Percentiles rank a stretch among this genome's conserved stretches.
phyloP scores from a whole-genome alignment of 2,888 invertebrate genomes.

The Hirtodrosophila confusa region DNA sequence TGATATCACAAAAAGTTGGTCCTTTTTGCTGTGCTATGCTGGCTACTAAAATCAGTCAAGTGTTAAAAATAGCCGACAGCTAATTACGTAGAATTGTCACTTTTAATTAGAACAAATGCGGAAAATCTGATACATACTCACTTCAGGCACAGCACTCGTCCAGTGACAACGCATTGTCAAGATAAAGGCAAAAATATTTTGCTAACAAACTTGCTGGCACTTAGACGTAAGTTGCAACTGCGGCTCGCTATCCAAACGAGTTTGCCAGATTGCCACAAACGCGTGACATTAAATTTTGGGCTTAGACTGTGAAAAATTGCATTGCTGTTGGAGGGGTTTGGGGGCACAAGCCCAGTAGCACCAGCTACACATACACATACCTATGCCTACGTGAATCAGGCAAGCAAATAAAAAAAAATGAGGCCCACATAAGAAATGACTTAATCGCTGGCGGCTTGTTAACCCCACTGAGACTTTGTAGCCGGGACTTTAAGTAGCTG shows the following conservation, averaged over 20 bases:
- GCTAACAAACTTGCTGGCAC: slow-evolving; percentile 61
- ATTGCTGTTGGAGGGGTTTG: slow-evolving; percentile 13
- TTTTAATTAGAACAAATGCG: slow-evolving; percentile 77
- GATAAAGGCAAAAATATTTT: slow-evolving; percentile 62
- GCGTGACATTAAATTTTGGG: slow-evolving; percentile 64
- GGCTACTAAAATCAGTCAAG: slow-evolving; percentile 47
- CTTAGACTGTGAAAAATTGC: slow-evolving; percentile 66
- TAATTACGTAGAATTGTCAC: slow-evolving; percentile 81
- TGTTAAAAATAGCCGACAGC: slow-evolving; percentile 67
- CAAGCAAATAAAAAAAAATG: slow-evolving; percentile 51
- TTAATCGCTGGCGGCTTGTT: slow-evolving; percentile 81
- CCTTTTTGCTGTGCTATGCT: slow-evolving; percentile 8
- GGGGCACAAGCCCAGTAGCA: slow-evolving; percentile 69
- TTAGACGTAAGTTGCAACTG: slow-evolving; percentile 36
- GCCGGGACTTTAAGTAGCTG: slow-evolving; percentile 74
- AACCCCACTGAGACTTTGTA: slow-evolving; percentile 56
- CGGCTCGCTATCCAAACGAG: slow-evolving; percentile 43
- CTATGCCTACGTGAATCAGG: slow-evolving; percentile 14
- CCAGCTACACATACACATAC: slow-evolving; percentile 66
- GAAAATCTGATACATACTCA: slow-evolving; percentile 24
- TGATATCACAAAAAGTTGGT: slow-evolving; percentile 44
- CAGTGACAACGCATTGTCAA: slow-evolving; percentile 64
- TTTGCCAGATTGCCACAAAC: slow-evolving; percentile 51
- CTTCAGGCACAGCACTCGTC: slow-evolving; percentile 5
- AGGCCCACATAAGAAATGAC: slow-evolving; percentile 78